These are phyloP conservation scores for Ophioninae sp. DNA, from an alignment of 2,888 invertebrate species.

Conservation along the genomic window DNA sequence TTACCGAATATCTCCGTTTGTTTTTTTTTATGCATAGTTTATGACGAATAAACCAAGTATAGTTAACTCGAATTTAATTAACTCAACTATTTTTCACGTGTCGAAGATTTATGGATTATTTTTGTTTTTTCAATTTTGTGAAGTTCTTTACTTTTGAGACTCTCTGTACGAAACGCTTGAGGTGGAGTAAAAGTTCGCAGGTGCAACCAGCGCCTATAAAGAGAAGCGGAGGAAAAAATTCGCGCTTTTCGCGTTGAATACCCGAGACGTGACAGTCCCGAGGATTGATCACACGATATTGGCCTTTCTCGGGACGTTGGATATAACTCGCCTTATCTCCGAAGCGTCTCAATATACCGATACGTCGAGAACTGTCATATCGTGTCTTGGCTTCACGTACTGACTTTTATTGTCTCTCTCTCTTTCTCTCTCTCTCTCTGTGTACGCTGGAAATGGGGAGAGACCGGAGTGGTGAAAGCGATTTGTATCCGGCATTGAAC, in stretches of 20 bases:
- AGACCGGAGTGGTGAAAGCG: not conserved
- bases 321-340: constrained; percentile 31
- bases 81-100: not conserved
- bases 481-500: constrained; percentile 3
- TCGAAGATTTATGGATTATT: too few species aligned
- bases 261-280: constrained; percentile 51
- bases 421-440: too few species aligned
- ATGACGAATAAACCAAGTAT: not conserved
- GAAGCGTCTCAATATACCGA: constrained; percentile 31
- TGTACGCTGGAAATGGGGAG: not conserved
- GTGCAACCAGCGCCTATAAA: constrained; percentile 54
- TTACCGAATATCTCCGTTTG: not conserved
- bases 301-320: constrained; percentile 36
- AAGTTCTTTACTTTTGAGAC: not conserved
- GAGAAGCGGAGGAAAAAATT: constrained; percentile 50
- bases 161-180: constrained; percentile 1
- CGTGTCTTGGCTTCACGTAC: constrained; percentile 29
- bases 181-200: constrained; percentile 56
- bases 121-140: not conserved
- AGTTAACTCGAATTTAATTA: not conserved
- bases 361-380: constrained; percentile 55
- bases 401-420: not conserved
- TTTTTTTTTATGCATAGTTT: not conserved
- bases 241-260: constrained; percentile 39
- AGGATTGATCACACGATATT: constrained; percentile 65